phyloP scores from a whole-genome alignment of 2,113 vertebrate species.

The Cavia porcellus region DNA sequence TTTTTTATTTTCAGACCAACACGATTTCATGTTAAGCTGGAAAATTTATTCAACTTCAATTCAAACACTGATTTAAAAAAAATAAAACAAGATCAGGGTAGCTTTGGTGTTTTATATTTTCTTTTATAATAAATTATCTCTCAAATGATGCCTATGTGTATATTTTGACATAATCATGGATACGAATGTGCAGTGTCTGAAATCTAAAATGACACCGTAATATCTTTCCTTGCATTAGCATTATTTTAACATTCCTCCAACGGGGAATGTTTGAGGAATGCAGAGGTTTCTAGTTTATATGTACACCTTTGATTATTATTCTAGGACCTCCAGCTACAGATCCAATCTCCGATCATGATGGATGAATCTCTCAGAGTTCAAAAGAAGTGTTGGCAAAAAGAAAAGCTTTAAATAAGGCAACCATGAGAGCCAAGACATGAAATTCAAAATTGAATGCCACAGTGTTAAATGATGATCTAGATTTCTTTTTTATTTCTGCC shows the following conservation, averaged over 20 bases:
- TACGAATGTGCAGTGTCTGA: slow-evolving; percentile 75
- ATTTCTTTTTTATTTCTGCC: slow-evolving; percentile 64
- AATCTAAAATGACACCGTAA: slow-evolving; percentile 82
- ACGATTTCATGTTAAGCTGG: slow-evolving; percentile 74
- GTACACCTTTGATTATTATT: slow-evolving; percentile 82
- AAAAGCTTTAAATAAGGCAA: slow-evolving; percentile 78
- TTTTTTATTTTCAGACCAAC: slow-evolving; percentile 75
- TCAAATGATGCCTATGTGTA: slow-evolving; percentile 80
- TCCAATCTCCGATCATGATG: slow-evolving; percentile 75
- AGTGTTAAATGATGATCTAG: slow-evolving; percentile 67
- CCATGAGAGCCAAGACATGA: slow-evolving; percentile 62
- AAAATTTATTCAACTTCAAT: slow-evolving; percentile 80
- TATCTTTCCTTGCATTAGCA: slow-evolving; percentile 82
- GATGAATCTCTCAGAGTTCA: slow-evolving; percentile 74
- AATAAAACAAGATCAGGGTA: slow-evolving; percentile 77
- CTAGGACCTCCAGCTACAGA: slow-evolving; percentile 68
- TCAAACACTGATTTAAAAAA: slow-evolving; percentile 78
- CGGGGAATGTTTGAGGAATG: slow-evolving; percentile 70
- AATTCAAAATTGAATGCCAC: slow-evolving; percentile 71
- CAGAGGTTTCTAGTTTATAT: slow-evolving; percentile 76
- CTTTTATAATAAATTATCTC: slow-evolving; percentile 82
- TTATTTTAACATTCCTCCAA: slow-evolving; percentile 80
- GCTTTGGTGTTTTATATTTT: slow-evolving; percentile 69
- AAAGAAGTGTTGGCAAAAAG: slow-evolving; percentile 71
- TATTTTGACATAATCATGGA: slow-evolving; percentile 82